Evolutionary conservation across 2,113 vertebrate species (phyloP), one percentile per base, ranked within the genome.

Genomic region (Centropus unirufus): DNA sequence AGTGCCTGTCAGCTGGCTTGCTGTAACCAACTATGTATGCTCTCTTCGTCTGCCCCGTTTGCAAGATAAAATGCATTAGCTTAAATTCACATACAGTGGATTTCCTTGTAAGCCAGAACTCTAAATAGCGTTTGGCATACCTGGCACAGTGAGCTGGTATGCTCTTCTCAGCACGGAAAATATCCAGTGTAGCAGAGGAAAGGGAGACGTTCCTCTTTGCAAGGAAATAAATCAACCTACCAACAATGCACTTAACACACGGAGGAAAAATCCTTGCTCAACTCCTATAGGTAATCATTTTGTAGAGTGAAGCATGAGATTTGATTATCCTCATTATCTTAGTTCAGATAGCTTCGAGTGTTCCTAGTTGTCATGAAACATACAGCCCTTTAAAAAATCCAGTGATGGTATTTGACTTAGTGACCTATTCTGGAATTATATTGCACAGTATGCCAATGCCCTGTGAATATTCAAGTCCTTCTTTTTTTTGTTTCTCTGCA

Each of bases 311-410:
- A 95, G 82, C 93, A 91, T 88, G 79, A 93, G 92, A 90, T 95
- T 93, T 86, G 78, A 95, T 95, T 97, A 91, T 90, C 32, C 29
- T 83, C 55, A 90, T 90, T 94, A 91, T 92, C 83, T 89, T 91
- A 73, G 59, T 87, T 83, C 68, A 94, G 55, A 85, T 77, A 74
- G 55, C 59, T 95, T 77, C 55, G 86, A 55, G 91, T 87, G 59
- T 83, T 94, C 26, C 68, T 74, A 85, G 58, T 80, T 95, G 89
- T 95, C 93, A 80, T 69, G 84, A 91, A 96, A 88, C 61, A 85
- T 87, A 51, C 26, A 94, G 30, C 26, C 26, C 19, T 90, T 92
- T 59, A 61, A 91, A 95, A 91, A 94, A 89, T 80, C 7, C 2
- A 42, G 72, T 83, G 80, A 86, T 62, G 14, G 18, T 92, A 83